Base-by-base conservation (phyloP, 2,797 vertebrate species). In the Rhynchotus rufescens region DNA sequence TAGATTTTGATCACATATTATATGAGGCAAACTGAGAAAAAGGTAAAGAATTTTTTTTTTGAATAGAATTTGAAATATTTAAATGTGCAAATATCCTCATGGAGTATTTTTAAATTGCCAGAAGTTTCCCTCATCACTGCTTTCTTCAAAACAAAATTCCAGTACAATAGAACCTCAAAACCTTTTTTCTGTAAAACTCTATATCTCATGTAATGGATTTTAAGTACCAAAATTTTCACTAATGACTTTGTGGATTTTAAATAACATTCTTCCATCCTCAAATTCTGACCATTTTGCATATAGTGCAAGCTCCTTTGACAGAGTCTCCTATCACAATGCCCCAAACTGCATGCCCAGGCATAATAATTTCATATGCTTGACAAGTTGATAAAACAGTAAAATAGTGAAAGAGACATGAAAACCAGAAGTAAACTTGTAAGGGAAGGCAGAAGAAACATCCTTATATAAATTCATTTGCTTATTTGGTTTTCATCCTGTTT, bases 61-160 rank as follows among this genome's bases (percentile, higher is more conserved):
- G 17, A 92, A 75, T 76, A 83, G 85, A 92, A 90, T 32, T 22
- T 72, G 26, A 87, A 80, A 78, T 84, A 91, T 78, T 85, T 78
- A 78, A 76, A 79, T 73, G 8, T 65, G 32, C 85, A 25, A 69
- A n/a, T 68, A 85, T 17, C 34, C 56, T 78, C 34, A 71, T 71
- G n/a, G 10, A 40, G 86, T 66, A 9, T 73, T 91, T 92, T 86
- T 19, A 73, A 88, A 66, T 61, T 79, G 32, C 85, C 30, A 60
- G 14, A 90, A 92, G 12, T 26, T 52, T 40, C 21, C 45, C 21
- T 9, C 52, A 54, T 8, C 30, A 17, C 22, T 36, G 4, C 69
- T 93, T 72, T 34, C 42, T 69, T 78, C 71, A 45, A 64, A 91
- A 60, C 19, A 12, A 85, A 86, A 80, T 59, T 77, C 59, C n/a